Evolutionary conservation across 2,888 invertebrate species (phyloP), one percentile per base, ranked within the genome.

Genomic region (Pyrrhia umbra): DNA sequence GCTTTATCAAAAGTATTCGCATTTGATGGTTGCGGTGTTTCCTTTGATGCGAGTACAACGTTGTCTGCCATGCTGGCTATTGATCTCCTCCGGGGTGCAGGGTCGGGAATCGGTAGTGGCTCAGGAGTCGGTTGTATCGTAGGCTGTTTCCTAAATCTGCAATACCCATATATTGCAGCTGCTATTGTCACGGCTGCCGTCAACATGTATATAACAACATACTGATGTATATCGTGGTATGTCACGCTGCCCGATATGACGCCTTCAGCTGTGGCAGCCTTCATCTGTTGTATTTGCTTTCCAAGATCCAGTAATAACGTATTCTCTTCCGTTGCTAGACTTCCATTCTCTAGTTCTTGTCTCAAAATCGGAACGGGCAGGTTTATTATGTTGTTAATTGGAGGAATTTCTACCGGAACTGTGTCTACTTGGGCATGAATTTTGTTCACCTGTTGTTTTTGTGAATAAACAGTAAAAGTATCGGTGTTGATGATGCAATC

Each of bases 401-500:
- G 25, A 10, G 51, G 51, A 3, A 51, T 51, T 27, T 40, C 40
- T 13, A n/a, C n/a, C n/a, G n/a, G n/a, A n/a, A n/a, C n/a, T n/a
- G n/a, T n/a, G n/a, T n/a, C n/a, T n/a, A n/a, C 51, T 21, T 40
- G 10, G 6, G 25, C 10, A 5, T 40, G 39, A 10, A 51, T 40
- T 40, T 3, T 15, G 2, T 40, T 10, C 25, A 6, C 15, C 6
- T n/a, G 40, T 40, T 16, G 39, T 2, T 13, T 62, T 16, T 37
- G 55, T 1, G 62, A 45, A 49, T 49, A 37, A 18, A 50, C 43
- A 2, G 62, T 45, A 20, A 56, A 56, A 6, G 50, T 27, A 13
- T 46, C 25, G n/a, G 56, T 49, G 5, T 51, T 62, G 30, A 56
- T 51, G 15, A 49, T 18, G 39, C 56, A 62, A 34, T 37, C 56